Evolutionary conservation across 2,113 vertebrate genomes (phyloP).

Genomic region (Ictalurus furcatus): DNA sequence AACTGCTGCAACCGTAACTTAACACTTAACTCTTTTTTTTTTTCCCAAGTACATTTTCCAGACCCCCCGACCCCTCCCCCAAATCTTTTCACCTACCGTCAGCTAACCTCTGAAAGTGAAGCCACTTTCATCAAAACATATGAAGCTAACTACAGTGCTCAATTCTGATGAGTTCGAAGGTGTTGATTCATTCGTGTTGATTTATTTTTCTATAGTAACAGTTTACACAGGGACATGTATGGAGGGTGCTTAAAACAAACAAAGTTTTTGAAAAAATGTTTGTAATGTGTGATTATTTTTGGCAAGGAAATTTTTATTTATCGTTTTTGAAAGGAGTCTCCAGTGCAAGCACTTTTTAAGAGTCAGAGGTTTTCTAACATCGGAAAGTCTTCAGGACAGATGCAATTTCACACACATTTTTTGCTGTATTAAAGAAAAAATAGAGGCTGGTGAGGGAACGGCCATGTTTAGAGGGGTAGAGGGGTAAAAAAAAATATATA

Average conservation of each 20-base stretch:
- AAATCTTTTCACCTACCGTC: background rate
- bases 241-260: background rate
- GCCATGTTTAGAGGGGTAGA: no score
- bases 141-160: background rate
- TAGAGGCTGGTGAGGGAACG: no score
- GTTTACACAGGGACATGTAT: background rate
- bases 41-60: background rate
- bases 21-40: background rate
- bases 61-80: no score
- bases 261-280: background rate
- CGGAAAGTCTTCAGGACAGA: no score
- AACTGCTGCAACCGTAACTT: background rate
- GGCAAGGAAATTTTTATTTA: no score
- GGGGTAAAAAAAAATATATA: no score
- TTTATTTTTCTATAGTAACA: background rate
- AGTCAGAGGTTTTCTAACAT: no score
- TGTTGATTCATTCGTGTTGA: background rate
- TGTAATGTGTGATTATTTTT: background rate
- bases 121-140: background rate
- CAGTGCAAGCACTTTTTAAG: background rate
- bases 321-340: background rate
- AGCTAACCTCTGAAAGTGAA: background rate
- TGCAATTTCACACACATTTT: no score
- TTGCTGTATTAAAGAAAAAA: no score
- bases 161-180: background rate